Evolutionary conservation across 2,113 vertebrate species (phyloP).

Genomic region (Heterochromis multidens): DNA sequence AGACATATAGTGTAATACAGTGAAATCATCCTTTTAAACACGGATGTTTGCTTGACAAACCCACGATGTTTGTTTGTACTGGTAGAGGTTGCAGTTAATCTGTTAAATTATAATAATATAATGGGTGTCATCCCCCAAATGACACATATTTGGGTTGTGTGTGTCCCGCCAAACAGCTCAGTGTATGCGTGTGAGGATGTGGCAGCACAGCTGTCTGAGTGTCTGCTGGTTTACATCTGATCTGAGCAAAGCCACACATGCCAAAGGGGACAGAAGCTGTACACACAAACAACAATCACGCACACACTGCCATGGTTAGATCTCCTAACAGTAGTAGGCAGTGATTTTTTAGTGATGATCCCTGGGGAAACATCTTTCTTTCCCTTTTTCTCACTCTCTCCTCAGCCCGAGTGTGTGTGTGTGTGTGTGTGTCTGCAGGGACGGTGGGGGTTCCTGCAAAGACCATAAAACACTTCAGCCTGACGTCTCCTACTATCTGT

Average conservation of each 20-base stretch:
- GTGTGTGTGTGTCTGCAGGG: background rate
- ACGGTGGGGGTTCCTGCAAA: background rate
- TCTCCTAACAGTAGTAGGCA: constrained; percentile 15
- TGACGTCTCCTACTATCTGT: constrained; percentile 37
- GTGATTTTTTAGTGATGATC: constrained; percentile 25
- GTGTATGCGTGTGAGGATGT: background rate
- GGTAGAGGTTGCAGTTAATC: background rate
- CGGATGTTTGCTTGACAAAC: background rate
- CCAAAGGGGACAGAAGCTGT: constrained; percentile 20
- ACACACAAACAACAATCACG: constrained; percentile 11
- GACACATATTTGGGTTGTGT: background rate
- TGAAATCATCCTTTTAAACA: background rate
- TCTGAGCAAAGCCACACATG: constrained; percentile 14
- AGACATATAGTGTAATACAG: background rate
- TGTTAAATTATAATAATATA: background rate
- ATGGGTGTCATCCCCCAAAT: background rate
- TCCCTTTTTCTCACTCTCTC: background rate
- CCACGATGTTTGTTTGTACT: background rate
- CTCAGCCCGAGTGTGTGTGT: background rate
- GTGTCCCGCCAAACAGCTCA: background rate
- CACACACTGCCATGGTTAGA: constrained; percentile 8
- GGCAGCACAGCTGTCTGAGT: constrained; percentile 17
- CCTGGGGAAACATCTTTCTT: background rate
- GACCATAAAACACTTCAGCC: constrained; percentile 48
- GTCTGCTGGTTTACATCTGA: constrained; percentile 43